Conservation (phyloP, 2,113 vertebrate genomes). For the Oncorhynchus mykiss region DNA sequence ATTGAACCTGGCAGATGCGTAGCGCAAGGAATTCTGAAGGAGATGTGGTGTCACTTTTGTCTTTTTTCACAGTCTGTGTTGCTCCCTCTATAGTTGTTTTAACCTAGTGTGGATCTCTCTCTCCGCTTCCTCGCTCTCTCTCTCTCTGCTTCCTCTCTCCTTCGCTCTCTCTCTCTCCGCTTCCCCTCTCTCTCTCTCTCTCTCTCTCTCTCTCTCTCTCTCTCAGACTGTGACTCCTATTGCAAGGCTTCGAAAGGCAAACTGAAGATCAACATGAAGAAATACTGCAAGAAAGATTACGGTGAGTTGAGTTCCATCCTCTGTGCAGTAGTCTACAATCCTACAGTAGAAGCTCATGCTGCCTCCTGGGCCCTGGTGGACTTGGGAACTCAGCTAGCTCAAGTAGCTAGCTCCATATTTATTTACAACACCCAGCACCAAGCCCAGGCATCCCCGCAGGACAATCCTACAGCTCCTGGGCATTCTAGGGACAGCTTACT, state of each 20-base stretch:
- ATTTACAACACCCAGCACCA: too few species aligned
- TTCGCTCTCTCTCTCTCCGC: conserved; percentile 18
- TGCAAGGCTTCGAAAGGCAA: conserved; percentile 98
- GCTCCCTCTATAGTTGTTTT: conserved; percentile 64
- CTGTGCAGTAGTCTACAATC: too few species aligned
- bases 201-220: conserved; percentile 2
- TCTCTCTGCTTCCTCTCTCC: not conserved
- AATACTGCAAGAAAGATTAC: conserved; percentile 98
- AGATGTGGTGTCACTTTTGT: conserved; percentile 37
- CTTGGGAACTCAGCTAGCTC: not conserved
- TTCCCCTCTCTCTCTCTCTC: too few species aligned
- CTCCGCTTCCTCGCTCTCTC: not conserved
- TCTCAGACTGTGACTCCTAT: conserved; percentile 92
- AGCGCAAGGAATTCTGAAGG: conserved; percentile 38
- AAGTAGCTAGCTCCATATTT: too few species aligned
- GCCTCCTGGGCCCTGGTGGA: not conserved
- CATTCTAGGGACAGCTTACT: conserved; percentile 65
- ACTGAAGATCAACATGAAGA: conserved; percentile 99
- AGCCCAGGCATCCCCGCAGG: conserved; percentile 15
- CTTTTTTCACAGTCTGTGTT: conserved; percentile 43
- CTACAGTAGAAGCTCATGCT: not conserved
- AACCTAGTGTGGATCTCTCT: conserved; percentile 32
- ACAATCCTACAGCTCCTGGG: conserved; percentile 30
- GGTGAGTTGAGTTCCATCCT: conserved; percentile 77
- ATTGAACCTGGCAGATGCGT: conserved; percentile 71